A percentile compares a stretch with the other conserved stretches of the same genome.
These are phyloP conservation scores for Plestiodon gilberti DNA, from an alignment of 2,113 vertebrate genomes.

Conservation along the genomic window DNA sequence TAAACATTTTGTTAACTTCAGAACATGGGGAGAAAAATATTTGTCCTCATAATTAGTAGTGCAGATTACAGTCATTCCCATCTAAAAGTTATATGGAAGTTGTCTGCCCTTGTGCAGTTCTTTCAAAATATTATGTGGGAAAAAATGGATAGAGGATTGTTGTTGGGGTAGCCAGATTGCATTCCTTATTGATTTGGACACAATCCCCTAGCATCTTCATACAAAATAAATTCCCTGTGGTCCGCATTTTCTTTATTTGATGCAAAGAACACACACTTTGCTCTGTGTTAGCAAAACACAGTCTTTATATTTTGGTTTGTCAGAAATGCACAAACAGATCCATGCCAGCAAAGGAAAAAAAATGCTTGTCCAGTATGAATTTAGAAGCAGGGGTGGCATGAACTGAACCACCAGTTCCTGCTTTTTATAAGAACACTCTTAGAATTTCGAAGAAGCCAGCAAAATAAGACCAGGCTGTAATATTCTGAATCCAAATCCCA, in stretches of 20 bases:
- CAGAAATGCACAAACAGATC: neutral
- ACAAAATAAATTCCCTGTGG: neutral
- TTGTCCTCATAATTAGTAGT: neutral
- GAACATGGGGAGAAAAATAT: no score
- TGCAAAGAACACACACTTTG: neutral
- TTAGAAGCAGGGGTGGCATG: neutral
- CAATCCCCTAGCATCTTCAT: neutral
- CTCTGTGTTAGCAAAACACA: neutral
- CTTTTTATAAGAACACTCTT: constrained; percentile 20
- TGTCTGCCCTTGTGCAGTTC: neutral
- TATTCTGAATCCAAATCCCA: neutral
- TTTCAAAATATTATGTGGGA: neutral
- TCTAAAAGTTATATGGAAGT: neutral
- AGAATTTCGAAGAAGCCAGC: neutral
- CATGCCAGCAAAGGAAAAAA: neutral
- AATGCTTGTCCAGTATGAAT: neutral
- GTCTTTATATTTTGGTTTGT: neutral
- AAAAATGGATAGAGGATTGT: neutral
- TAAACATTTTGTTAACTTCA: neutral
- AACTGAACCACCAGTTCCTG: neutral
- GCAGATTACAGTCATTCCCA: neutral
- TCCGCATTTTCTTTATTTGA: neutral
- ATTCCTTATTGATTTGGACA: neutral
- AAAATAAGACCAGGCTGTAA: neutral
- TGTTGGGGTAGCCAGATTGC: neutral